Percentiles rank a stretch among this genome's conserved stretches.
Evolutionary conservation across 2,113 vertebrate species (phyloP).

Genomic region (Ptychochromis oligacanthus): DNA sequence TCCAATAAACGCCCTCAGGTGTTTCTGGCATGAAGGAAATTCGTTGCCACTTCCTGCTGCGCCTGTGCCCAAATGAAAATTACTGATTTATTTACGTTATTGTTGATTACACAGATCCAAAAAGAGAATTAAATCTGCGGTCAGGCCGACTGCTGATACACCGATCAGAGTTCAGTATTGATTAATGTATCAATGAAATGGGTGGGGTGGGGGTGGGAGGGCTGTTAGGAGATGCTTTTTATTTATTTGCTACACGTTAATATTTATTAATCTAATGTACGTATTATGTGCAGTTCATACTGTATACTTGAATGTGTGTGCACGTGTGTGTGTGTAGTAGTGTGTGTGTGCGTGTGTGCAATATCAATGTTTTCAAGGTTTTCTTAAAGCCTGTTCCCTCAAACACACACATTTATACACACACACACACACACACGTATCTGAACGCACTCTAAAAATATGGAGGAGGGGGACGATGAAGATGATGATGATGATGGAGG

Average conservation of each 20-base stretch:
- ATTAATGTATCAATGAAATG: background rate
- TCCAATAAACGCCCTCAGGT: too few species aligned
- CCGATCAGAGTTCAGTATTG: background rate
- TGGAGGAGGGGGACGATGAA: background rate
- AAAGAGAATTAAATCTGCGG: background rate
- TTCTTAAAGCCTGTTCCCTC: conserved; percentile 56
- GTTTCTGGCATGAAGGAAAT: background rate
- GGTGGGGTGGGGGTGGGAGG: background rate
- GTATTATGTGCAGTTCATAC: conserved; percentile 55
- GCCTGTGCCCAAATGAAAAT: background rate
- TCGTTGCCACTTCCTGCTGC: background rate
- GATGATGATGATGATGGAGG: background rate
- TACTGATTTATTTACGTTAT: background rate
- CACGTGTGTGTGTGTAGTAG: conserved; percentile 24
- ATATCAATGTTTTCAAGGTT: conserved; percentile 25
- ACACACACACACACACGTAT: background rate
- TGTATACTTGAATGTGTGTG: conserved; percentile 71
- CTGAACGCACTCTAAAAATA: conserved; percentile 42
- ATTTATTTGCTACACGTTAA: conserved; percentile 65
- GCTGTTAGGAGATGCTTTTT: conserved; percentile 14
- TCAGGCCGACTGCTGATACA: background rate
- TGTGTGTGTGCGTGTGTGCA: background rate
- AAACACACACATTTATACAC: background rate
- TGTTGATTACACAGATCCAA: background rate
- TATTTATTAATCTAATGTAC: conserved; percentile 67